Conservation (phyloP, 2,113 vertebrate species). For the Mirounga angustirostris region DNA sequence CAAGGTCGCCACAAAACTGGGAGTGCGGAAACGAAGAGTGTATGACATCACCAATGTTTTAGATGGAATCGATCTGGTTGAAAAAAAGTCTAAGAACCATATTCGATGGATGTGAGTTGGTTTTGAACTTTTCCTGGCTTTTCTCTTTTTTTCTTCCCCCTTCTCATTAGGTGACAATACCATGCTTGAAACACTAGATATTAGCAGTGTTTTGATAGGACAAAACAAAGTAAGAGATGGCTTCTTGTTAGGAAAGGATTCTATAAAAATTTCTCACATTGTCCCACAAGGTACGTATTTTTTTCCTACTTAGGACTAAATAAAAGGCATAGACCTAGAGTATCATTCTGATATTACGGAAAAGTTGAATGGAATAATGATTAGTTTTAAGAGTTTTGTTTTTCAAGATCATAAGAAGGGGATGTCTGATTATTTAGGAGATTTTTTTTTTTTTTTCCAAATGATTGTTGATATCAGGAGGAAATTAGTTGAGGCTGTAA, state of each 20-base stretch:
- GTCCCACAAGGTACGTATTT: not conserved
- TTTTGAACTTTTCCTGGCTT: not conserved
- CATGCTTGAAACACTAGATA: not conserved
- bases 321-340: not conserved
- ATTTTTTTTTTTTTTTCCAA: not conserved
- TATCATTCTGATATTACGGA: not conserved
- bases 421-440: not conserved
- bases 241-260: not conserved
- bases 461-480: not conserved
- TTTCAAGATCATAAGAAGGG: not conserved
- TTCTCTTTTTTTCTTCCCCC: too few species aligned
- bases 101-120: conserved; percentile 96
- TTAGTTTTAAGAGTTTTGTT: not conserved
- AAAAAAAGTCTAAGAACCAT: conserved; percentile 91
- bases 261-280: not conserved
- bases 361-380: not conserved
- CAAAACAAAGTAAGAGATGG: not conserved
- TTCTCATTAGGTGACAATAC: not conserved
- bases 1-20: conserved; percentile 88
- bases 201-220: not conserved
- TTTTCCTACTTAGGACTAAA: not conserved
- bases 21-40: conserved; percentile 91
- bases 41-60: conserved; percentile 95
- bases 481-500: not conserved
- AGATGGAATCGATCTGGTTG: conserved; percentile 91